Base-by-base conservation (phyloP, 2,113 vertebrate species). In the Symphodus melops region DNA sequence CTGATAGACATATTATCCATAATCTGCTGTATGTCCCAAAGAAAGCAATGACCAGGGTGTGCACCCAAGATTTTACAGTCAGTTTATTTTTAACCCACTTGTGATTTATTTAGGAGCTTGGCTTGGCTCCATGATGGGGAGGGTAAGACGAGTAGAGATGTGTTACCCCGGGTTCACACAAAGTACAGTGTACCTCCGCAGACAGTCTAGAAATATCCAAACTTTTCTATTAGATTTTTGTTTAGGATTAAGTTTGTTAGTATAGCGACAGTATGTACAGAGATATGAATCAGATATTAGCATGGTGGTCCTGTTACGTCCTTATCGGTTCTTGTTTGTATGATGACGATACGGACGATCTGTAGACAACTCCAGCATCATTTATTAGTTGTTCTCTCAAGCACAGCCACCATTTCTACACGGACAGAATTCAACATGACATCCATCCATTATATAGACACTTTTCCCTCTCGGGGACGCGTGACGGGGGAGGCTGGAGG, bases 101-200 rank as follows among this genome's bases (percentile, higher is more conserved):
- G 36, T 91, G 87, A 89, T 92, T 92, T 89, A 90, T 92, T 92
- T 83, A 90, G 67, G 56, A 37, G 87, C 59, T 68, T 84, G n/a
- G 60, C 84, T 68, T 61, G 56, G 54, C 60, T 74, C 68, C 44
- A 51, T 5, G 17, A 51, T 9, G 48, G 48, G 2, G 42, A 44
- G 67, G 69, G 33, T 55, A 3, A n/a, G 49, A 67, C 20, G n/a
- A 54, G 55, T 69, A 44, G 28, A 68, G 66, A 65, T 20, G 33
- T 57, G 53, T 54, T 21, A 36, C 44, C 68, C 37, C 16, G 16
- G 39, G 16, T 74, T 84, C 36, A 70, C 66, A 69, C 54, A 46
- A 75, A 64, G 53, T 53, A 42, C 39, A 3, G 12, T 20, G 37
- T 39, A 16, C 20, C 14, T n/a, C 39, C 5, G 42, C 0, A 20